phyloP scores from a whole-genome alignment of 2,113 vertebrate species.

The Corythornis madagascariensis region DNA sequence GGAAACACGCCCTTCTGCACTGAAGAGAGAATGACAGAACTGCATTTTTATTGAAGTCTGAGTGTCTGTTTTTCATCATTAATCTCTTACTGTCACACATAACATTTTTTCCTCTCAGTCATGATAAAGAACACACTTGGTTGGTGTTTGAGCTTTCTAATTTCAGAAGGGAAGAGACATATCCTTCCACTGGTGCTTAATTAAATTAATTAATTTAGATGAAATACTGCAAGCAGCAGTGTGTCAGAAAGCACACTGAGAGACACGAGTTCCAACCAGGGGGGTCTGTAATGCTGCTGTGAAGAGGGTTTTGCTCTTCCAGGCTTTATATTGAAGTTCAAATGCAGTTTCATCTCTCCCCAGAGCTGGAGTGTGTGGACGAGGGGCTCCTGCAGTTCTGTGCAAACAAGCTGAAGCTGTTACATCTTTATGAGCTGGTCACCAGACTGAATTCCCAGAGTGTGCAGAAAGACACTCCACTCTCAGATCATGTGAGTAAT shows the following conservation, averaged over 20 bases:
- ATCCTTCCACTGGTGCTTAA: background rate
- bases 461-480: constrained; percentile 38
- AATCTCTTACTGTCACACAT: background rate
- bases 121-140: background rate
- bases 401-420: constrained; percentile 84
- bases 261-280: background rate
- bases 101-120: background rate
- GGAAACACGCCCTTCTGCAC: background rate
- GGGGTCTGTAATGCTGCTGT: background rate
- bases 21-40: background rate
- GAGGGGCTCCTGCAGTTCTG: constrained; percentile 88
- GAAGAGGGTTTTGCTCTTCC: background rate
- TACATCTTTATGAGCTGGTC: constrained; percentile 90
- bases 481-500: constrained; percentile 78
- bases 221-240: background rate
- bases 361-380: constrained; percentile 89
- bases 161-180: background rate
- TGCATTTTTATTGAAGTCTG: background rate
- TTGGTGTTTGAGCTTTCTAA: background rate
- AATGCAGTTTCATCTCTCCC: constrained; percentile 4
- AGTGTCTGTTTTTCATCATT: background rate
- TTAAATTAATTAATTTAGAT: too few species aligned
- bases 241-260: background rate
- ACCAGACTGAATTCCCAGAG: constrained; percentile 77
- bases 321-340: background rate